Base-by-base conservation (phyloP, 2,888 invertebrate genomes). In the Micoletzkya japonica region DNA sequence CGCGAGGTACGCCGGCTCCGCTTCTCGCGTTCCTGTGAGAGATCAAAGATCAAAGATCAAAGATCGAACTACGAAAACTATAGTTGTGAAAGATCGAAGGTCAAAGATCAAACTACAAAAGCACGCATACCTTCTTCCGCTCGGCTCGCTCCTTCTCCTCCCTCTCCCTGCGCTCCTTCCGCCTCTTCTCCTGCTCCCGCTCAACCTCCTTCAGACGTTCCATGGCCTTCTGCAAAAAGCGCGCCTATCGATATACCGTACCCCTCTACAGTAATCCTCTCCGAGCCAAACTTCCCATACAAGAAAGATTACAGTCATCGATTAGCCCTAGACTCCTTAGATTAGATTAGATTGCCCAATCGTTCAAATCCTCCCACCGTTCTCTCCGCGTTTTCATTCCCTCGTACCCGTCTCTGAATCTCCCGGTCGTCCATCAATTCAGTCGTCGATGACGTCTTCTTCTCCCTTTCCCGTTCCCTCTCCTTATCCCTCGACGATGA, bases 141-240 rank as follows among this genome's bases (percentile, higher is more conserved):
- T n/a, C n/a, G n/a, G n/a, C n/a, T n/a, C n/a, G n/a, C 10, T 26
- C 26, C 37, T 52, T 24, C 10, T 4, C 28, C 64, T 30, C 30
- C 64, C 28, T 54, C 54, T 66, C 64, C 36, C 54, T 66, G 36
- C 44, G 37, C 49, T 54, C 34, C 54, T 54, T 37, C 52, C 44
- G 34, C 54, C 32, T 37, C 20, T 49, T 37, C 10, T 49, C 39
- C 63, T 63, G 24, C 50, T 20, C 17, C 32, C 32, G 1, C 1
- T 63, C 54, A 14, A 37, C 4, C 54, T 66, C 64, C n/a, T 54
- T 34, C 32, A 36, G 0, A 4, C 54, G 54, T n/a, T 63, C 63
- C n/a, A 63, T n/a, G n/a, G 50, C 34, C 30, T 7, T 63, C 63
- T 63, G 49, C 14, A 63, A 63, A 17, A 14, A 14, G 26, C 4